Evolutionary conservation across 2,797 vertebrate genomes (phyloP), one percentile per base, ranked within the genome.

Genomic region (Orestias chungarensis): DNA sequence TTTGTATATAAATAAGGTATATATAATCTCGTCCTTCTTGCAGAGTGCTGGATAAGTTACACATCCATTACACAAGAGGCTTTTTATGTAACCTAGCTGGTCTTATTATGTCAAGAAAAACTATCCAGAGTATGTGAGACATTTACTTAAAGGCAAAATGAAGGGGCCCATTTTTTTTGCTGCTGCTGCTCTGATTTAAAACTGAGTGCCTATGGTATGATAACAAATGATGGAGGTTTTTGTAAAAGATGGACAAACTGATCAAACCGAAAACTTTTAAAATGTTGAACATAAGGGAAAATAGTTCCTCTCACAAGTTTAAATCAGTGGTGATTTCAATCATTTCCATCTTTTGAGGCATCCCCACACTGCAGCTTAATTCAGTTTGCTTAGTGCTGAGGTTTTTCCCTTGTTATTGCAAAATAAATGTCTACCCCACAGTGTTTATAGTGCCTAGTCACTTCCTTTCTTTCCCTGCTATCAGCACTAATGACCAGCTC

Each of bases 21-120:
- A 12, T n/a, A 52, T 52, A 57, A n/a, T 44, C 17, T 4, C 6
- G 29, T 44, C 17, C 44, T 44, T 25, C 55, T 18, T 59, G 44
- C 20, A 49, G 44, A 38, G 14, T 82, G 55, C 44, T 81, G 59
- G 71, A 74, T 57, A 82, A 80, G 81, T 81, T 85, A 78, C 75
- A 82, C 78, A 69, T 89, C 83, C 79, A 83, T 92, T 90, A 90
- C 86, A 91, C 90, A 86, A 88, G 85, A 87, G 86, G 72, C 65
- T 85, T 88, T 92, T 91, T 89, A 91, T 86, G 83, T 91, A 91
- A 91, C 80, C 70, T 75, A 55, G 75, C 78, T 84, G 86, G 73
- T 92, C 90, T 89, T 86, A 88, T 89, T 86, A 86, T 87, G 87
- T 92, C 88, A 92, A 76, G 71, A 78, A 69, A 78, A 79, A 86